Evolutionary conservation across 2,888 invertebrate genomes (phyloP).

Genomic region (Meteorus cinctellus): DNA sequence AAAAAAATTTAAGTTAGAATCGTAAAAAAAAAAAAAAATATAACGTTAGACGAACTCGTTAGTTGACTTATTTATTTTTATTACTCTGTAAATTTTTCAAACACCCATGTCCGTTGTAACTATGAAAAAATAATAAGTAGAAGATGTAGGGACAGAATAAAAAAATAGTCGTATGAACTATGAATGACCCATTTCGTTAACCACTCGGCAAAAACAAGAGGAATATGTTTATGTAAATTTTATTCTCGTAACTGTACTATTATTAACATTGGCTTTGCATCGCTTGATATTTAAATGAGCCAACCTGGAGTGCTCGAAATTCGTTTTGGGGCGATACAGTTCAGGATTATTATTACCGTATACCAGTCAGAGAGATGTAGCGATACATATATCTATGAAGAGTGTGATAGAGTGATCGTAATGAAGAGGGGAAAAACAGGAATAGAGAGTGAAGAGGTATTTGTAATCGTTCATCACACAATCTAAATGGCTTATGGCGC

Average conservation of each 20-base stretch:
- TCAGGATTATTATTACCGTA: conserved; percentile 34
- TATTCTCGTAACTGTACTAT: conserved; percentile 51
- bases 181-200: conserved; percentile 34
- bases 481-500: conserved; percentile 22
- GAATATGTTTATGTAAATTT: conserved; percentile 55
- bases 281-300: conserved; percentile 61
- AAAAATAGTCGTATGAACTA: conserved; percentile 1
- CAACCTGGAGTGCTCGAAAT: conserved; percentile 50
- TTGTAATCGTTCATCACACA: conserved; percentile 27
- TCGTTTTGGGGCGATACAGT: conserved; percentile 51
- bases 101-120: not conserved
- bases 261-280: conserved; percentile 59
- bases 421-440: not conserved
- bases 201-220: conserved; percentile 35
- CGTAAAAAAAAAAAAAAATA: not conserved
- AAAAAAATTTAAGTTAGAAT: not conserved
- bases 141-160: not conserved
- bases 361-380: conserved; percentile 13
- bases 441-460: not conserved
- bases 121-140: not conserved
- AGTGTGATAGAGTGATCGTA: not conserved
- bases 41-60: conserved; percentile 3
- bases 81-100: not conserved
- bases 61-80: not conserved
- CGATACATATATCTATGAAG: conserved; percentile 23